Percentiles rank a stretch among this genome's conserved stretches.
Conservation (phyloP, 2,113 vertebrate genomes). For the Ptychochromis oligacanthus region DNA sequence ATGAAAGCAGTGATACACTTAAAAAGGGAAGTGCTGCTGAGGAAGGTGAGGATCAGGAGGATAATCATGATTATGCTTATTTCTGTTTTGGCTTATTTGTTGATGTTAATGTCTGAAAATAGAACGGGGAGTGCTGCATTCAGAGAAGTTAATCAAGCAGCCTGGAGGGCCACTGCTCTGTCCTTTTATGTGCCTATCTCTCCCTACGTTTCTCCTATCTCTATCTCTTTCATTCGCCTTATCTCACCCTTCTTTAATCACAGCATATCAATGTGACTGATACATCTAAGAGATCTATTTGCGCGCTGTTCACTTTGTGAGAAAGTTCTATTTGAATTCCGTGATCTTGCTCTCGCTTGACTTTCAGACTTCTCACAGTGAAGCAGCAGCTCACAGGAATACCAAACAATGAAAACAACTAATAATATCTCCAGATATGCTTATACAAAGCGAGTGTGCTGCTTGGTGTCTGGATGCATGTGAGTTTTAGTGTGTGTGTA, state of each 20-base stretch:
- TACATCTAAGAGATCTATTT: constrained; percentile 59
- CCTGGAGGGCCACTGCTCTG: constrained; percentile 43
- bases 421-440: constrained; percentile 1
- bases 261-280: constrained; percentile 58
- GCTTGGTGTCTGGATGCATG: neutral
- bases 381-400: constrained; percentile 37
- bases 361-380: constrained; percentile 50
- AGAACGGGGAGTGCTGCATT: constrained; percentile 51
- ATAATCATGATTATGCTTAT: constrained; percentile 32
- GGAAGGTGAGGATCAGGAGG: constrained; percentile 29
- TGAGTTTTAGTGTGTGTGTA: constrained; percentile 10
- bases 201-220: constrained; percentile 45
- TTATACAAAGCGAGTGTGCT: constrained; percentile 9
- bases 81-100: constrained; percentile 42
- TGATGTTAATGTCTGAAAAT: constrained; percentile 45
- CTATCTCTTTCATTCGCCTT: constrained; percentile 53
- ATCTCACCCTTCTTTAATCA: constrained; percentile 65
- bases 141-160: constrained; percentile 61
- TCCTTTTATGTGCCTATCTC: constrained; percentile 63
- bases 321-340: constrained; percentile 61
- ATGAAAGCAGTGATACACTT: constrained; percentile 11
- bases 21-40: constrained; percentile 9
- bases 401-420: constrained; percentile 41
- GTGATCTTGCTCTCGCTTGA: constrained; percentile 35
- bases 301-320: constrained; percentile 50